Evolutionary conservation across 30 jellyfish, hydroid and myxozoan species (phyloP).

Genomic region (Phacellophora camtschatica): DNA sequence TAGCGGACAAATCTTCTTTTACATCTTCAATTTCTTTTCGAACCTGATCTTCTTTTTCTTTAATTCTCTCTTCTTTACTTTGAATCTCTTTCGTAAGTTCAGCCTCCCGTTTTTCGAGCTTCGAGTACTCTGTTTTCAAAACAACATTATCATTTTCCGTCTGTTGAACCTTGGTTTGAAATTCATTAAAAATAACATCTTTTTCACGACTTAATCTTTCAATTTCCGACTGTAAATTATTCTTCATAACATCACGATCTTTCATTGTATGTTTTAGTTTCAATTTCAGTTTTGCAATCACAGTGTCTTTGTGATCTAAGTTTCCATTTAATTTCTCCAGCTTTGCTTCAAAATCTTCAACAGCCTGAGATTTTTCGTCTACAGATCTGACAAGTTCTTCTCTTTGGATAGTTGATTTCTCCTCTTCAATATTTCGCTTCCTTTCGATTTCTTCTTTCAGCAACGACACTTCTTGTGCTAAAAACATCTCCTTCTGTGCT

Average conservation of each 20-base stretch:
- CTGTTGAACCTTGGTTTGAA: slow-evolving; percentile 70
- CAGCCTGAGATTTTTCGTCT: slow-evolving; percentile 1
- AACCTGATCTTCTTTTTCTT: not conserved
- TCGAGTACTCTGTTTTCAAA: not conserved
- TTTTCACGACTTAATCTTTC: slow-evolving; percentile 79
- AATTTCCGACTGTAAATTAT: slow-evolving; percentile 75
- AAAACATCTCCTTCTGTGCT: slow-evolving; percentile 18
- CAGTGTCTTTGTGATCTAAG: slow-evolving; percentile 66
- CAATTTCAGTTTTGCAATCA: slow-evolving; percentile 73
- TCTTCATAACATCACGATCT: slow-evolving; percentile 74
- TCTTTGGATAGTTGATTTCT: slow-evolving; percentile 36
- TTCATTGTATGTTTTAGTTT: slow-evolving; percentile 77
- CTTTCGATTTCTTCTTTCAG: not conserved
- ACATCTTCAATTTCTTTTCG: not conserved
- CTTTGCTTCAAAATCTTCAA: slow-evolving; percentile 8
- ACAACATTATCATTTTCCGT: slow-evolving; percentile 24
- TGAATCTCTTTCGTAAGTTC: not conserved
- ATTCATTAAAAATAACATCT: slow-evolving; percentile 76
- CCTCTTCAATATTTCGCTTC: not conserved
- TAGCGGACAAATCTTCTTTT: not conserved
- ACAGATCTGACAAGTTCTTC: slow-evolving; percentile 32
- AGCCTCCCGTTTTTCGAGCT: not conserved
- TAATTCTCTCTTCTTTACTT: not conserved
- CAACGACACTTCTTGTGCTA: slow-evolving; percentile 44
- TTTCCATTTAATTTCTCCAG: slow-evolving; percentile 14